phyloP scores from a whole-genome alignment of 2,113 vertebrate species.

The Murina feae region DNA sequence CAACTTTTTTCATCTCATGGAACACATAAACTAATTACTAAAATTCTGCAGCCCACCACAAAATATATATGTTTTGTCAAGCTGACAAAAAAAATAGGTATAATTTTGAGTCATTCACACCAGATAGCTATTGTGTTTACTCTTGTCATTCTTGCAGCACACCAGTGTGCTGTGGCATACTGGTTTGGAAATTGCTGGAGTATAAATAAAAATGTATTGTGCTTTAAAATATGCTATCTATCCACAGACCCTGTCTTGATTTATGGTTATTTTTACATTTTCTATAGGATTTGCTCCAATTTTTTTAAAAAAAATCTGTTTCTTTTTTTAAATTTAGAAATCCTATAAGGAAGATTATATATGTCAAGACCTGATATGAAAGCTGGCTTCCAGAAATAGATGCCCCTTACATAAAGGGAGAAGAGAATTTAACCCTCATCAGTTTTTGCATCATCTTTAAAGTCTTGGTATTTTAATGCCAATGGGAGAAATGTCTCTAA shows the following conservation, averaged over 20 bases:
- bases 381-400: background rate
- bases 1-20: background rate
- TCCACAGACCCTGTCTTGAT: background rate
- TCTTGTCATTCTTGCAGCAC: background rate
- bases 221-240: background rate
- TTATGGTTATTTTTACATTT: background rate
- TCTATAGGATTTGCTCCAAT: background rate
- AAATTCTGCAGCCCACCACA: background rate
- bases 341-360: background rate
- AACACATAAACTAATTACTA: background rate
- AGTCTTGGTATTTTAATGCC: background rate
- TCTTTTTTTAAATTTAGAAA: slow-evolving; percentile 29
- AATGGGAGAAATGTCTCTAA: slow-evolving; percentile 1
- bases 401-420: background rate
- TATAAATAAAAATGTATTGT: background rate
- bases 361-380: background rate
- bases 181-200: background rate
- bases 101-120: background rate
- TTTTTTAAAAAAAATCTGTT: background rate
- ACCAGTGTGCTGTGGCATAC: background rate
- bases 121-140: background rate
- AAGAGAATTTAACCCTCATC: background rate
- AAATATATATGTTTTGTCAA: background rate
- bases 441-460: slow-evolving; percentile 11
- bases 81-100: background rate